Evolutionary conservation across 23 tunicate species (phyloP).

Genomic region (Halocynthia roretzi): DNA sequence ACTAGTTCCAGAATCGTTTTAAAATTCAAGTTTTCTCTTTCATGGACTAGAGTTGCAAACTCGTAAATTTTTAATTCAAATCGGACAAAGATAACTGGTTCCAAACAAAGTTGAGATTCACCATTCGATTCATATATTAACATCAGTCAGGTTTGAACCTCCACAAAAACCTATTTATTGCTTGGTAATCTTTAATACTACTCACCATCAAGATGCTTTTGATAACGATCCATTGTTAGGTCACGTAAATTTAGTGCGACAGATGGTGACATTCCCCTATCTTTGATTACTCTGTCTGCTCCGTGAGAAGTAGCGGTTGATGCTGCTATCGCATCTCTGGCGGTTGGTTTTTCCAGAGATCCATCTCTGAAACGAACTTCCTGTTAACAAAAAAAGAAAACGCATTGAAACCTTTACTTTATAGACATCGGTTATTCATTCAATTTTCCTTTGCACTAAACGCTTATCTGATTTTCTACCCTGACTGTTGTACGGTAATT

Average conservation of each 20-base stretch:
- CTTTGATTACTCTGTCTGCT: slow-evolving; percentile 53
- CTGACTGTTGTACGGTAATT: too few relatives aligned
- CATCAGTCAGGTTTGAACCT: too few relatives aligned
- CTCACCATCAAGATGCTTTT: slow-evolving; percentile 62
- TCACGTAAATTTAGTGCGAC: slow-evolving; percentile 91
- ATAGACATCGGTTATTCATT: not conserved
- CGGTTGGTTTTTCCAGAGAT: slow-evolving; percentile 61
- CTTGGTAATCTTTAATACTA: not conserved
- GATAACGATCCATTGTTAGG: slow-evolving; percentile 91
- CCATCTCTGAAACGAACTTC: slow-evolving; percentile 49
- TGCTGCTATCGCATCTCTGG: slow-evolving; percentile 79
- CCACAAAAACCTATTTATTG: too few relatives aligned
- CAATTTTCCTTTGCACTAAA: too few relatives aligned
- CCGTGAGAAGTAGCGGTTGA: slow-evolving; percentile 75
- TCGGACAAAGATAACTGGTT: too few relatives aligned
- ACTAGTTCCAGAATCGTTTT: too few relatives aligned
- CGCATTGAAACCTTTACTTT: not conserved
- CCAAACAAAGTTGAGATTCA: too few relatives aligned
- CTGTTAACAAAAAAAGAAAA: not conserved
- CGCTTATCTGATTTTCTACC: too few relatives aligned
- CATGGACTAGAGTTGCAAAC: too few relatives aligned
- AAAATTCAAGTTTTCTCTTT: too few relatives aligned
- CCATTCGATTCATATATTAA: too few relatives aligned
- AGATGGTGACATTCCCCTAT: slow-evolving; percentile 68
- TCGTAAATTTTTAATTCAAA: too few relatives aligned